Conservation (phyloP, 2,113 vertebrate species). For the Haemorhous mexicanus region DNA sequence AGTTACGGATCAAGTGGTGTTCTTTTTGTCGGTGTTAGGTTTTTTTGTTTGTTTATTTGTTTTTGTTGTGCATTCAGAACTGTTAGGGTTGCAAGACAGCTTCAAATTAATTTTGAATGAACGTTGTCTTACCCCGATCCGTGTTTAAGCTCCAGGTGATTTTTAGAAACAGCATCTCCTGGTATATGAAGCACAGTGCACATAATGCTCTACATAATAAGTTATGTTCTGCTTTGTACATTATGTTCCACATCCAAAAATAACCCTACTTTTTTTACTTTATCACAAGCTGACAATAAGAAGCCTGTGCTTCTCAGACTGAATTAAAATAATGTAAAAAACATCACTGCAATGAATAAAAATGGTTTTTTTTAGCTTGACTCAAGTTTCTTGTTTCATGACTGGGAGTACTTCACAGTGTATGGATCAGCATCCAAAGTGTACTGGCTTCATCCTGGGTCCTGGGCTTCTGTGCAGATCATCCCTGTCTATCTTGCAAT, state of each 20-base stretch:
- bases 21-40: not conserved
- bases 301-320: not conserved
- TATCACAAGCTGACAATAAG: not conserved
- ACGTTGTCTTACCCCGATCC: not conserved
- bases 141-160: not conserved
- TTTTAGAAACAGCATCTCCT: not conserved
- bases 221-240: not conserved
- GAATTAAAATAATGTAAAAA: not conserved
- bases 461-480: not conserved
- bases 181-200: rapidly evolving
- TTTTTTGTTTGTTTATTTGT: not conserved
- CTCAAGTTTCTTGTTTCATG: not conserved
- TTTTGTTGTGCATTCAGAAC: not conserved
- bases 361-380: not conserved
- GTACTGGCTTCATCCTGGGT: not conserved
- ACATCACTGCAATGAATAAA: not conserved
- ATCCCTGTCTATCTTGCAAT: not conserved
- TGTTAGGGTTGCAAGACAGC: not conserved
- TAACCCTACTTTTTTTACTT: not conserved
- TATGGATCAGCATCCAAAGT: not conserved
- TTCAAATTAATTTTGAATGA: not conserved
- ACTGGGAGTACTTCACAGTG: not conserved
- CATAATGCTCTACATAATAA: not conserved
- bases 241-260: not conserved
- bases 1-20: not conserved